Percentiles rank a stretch among this genome's conserved stretches.
Evolutionary conservation across 2,113 vertebrate species (phyloP).

Genomic region (Scomber colias): DNA sequence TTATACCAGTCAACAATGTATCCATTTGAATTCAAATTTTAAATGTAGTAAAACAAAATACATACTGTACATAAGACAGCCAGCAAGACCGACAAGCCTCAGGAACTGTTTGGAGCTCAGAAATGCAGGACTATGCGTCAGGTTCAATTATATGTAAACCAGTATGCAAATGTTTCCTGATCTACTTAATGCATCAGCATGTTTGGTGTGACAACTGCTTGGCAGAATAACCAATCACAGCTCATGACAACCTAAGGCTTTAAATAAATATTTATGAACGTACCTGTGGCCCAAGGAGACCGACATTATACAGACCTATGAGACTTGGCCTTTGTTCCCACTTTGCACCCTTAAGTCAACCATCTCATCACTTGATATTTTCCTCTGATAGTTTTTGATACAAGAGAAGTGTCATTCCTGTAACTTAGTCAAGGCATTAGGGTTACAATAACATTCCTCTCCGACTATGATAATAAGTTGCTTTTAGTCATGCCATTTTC

Average conservation of each 20-base stretch:
- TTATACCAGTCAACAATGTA: background rate
- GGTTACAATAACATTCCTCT: constrained; percentile 25
- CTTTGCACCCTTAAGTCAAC: constrained; percentile 37
- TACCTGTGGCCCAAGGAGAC: constrained; percentile 60
- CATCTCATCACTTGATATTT: constrained; percentile 16
- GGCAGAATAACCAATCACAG: constrained; percentile 41
- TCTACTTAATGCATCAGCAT: constrained; percentile 65
- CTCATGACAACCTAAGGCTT: constrained; percentile 49
- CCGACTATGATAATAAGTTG: constrained; percentile 60
- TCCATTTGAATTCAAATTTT: background rate
- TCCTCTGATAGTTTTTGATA: background rate
- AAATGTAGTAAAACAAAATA: background rate
- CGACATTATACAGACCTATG: constrained; percentile 37
- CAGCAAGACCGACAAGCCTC: background rate
- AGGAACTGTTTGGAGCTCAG: constrained; percentile 22
- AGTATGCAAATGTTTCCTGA: constrained; percentile 55
- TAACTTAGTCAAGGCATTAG: constrained; percentile 33
- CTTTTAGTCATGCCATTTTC: constrained; percentile 60
- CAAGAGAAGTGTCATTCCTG: constrained; percentile 15
- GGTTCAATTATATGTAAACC: constrained; percentile 45
- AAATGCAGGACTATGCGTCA: constrained; percentile 28
- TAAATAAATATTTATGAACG: constrained; percentile 66
- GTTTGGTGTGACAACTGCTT: constrained; percentile 62
- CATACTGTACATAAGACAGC: background rate
- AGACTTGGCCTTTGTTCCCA: constrained; percentile 37